These are phyloP conservation scores for Anseranas semipalmata DNA, from an alignment of 2,113 vertebrate genomes.

Conservation along the genomic window DNA sequence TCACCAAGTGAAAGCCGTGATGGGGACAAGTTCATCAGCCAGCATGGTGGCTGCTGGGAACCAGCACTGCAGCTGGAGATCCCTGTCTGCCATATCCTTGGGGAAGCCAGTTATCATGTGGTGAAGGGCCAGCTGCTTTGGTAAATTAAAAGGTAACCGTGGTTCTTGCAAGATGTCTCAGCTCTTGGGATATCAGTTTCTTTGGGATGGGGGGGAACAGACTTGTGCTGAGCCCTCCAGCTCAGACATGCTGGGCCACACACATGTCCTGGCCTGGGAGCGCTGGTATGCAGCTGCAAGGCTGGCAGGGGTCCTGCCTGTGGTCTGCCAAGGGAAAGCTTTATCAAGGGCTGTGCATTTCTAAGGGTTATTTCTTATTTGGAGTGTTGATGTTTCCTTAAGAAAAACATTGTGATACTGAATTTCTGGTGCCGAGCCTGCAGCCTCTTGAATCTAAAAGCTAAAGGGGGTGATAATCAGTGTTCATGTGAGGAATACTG, in stretches of 20 bases:
- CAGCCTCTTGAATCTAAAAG: not conserved
- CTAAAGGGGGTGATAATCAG: not conserved
- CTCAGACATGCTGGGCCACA: not conserved
- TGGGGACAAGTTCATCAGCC: not conserved
- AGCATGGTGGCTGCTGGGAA: rapidly evolving
- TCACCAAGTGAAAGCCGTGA: not conserved
- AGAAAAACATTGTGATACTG: not conserved
- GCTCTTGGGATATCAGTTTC: not conserved
- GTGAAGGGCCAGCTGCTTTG: not conserved
- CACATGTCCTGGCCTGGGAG: rapidly evolving
- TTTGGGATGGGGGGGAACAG: not conserved
- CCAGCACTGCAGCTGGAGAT: not conserved
- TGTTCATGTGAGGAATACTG: not conserved
- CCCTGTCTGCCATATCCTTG: not conserved
- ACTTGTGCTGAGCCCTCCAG: not conserved
- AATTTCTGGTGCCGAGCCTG: not conserved
- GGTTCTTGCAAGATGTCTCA: not conserved
- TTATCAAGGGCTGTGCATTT: not conserved
- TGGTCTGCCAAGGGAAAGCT: not conserved
- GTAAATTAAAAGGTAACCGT: not conserved
- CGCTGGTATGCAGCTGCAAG: not conserved
- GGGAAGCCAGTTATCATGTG: not conserved
- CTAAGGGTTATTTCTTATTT: not conserved
- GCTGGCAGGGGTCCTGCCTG: not conserved
- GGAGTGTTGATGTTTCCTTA: not conserved